Evolutionary conservation across 1,140 invertebrate genomes (phyloP).

Genomic region (Caenorhabditis elegans): WBcel235 BX284605.5:728001-728500

Average conservation of each 20-base stretch:
- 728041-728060: background rate
- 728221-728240: background rate
- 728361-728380: too few relatives aligned
- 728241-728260: background rate
- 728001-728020: background rate
- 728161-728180: conserved; percentile 9
- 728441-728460: too few relatives aligned
- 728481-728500: too few relatives aligned
- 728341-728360: too few relatives aligned
- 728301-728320: too few relatives aligned
- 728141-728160: background rate
- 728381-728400: too few relatives aligned
- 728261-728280: background rate
- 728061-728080: conserved; percentile 14
- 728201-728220: background rate
- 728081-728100: background rate
- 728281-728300: background rate
- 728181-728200: background rate
- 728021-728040: background rate
- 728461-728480: too few relatives aligned
- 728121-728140: background rate
- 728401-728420: too few relatives aligned
- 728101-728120: conserved; percentile 25
- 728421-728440: too few relatives aligned
- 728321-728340: too few relatives aligned